Conservation (phyloP, 1,140 invertebrate species). For the Aricia agestis region DNA sequence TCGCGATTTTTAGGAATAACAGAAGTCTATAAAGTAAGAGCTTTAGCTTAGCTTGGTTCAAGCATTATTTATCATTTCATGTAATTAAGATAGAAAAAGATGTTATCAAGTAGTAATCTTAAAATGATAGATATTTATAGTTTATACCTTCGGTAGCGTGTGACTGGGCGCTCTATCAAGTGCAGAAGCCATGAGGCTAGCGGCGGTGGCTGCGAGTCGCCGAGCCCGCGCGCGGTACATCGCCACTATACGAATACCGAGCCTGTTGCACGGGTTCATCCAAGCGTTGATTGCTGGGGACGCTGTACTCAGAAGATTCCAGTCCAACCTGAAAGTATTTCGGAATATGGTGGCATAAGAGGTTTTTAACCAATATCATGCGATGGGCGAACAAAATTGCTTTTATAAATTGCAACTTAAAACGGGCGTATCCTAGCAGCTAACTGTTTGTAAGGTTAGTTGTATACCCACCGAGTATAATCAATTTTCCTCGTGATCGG, state of each 20-base stretch:
- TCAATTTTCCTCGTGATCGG: constrained; percentile 97
- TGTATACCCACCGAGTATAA: constrained; percentile 84
- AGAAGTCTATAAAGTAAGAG: too few relatives aligned
- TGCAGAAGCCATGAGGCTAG: constrained; percentile 96
- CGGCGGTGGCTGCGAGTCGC: constrained; percentile 90
- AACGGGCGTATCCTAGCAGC: too few relatives aligned
- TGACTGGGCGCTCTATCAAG: constrained; percentile 90
- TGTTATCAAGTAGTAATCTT: neutral
- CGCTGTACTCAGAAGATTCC: constrained; percentile 96
- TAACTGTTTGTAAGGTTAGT: neutral
- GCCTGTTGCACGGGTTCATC: constrained; percentile 95
- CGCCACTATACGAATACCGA: constrained; percentile 88
- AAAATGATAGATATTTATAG: neutral
- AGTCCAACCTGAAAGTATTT: constrained; percentile 83
- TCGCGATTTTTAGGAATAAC: too few relatives aligned
- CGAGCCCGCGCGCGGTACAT: constrained; percentile 86
- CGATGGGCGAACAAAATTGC: too few relatives aligned
- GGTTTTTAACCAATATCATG: too few relatives aligned
- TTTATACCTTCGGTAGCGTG: constrained; percentile 85
- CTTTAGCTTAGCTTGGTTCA: too few relatives aligned
- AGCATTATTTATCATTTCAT: too few relatives aligned
- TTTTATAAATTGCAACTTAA: too few relatives aligned
- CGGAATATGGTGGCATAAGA: too few relatives aligned
- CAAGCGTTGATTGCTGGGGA: constrained; percentile 97
- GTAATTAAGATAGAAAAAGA: too few relatives aligned